A percentile compares a stretch with the other conserved stretches of the same genome.
phyloP scores from a whole-genome alignment of 1,140 invertebrate genomes.

The Hesperophylax magnus region DNA sequence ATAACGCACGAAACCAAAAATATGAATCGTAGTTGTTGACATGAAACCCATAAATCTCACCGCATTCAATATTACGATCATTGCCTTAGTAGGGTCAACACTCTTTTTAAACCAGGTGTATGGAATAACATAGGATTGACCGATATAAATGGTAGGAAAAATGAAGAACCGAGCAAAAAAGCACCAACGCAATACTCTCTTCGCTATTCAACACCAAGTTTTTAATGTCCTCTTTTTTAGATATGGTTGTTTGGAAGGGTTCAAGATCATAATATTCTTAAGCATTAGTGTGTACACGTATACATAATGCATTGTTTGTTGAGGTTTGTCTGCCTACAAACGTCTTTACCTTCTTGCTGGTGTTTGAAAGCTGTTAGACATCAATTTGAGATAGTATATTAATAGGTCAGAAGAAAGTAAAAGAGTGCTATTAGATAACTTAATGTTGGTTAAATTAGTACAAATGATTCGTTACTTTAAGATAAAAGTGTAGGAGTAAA shows the following conservation, averaged over 20 bases:
- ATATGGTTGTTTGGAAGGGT: neutral
- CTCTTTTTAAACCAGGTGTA: slow-evolving; percentile 4
- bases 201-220: neutral
- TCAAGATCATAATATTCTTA: neutral
- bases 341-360: neutral
- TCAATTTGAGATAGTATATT: neutral
- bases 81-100: slow-evolving; percentile 14
- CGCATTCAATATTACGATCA: slow-evolving; percentile 10
- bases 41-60: slow-evolving; percentile 3
- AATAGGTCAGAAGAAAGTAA: too few species aligned
- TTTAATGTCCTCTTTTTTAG: neutral
- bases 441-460: too few species aligned
- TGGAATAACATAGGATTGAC: neutral
- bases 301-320: slow-evolving; percentile 10
- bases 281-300: neutral
- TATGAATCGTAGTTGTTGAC: neutral
- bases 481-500: too few species aligned
- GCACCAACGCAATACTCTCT: neutral
- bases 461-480: too few species aligned
- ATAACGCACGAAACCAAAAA: neutral
- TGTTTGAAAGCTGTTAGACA: neutral
- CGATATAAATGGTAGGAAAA: neutral
- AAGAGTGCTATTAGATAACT: too few species aligned
- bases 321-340: neutral
- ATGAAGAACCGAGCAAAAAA: neutral